These are phyloP conservation scores for Apocrypta bakeri DNA, from an alignment of 1,140 invertebrate genomes.

Conservation along the genomic window DNA sequence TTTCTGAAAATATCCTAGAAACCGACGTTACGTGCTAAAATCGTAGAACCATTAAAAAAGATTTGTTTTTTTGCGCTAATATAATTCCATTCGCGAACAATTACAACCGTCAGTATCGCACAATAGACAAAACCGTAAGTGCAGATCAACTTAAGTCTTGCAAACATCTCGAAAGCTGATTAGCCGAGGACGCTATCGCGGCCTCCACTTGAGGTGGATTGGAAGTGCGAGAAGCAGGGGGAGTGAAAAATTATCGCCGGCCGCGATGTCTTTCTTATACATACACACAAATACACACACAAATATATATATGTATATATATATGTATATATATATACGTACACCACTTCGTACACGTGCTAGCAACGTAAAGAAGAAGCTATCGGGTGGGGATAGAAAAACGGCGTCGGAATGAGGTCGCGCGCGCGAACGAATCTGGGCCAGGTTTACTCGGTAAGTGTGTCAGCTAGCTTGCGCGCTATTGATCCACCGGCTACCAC, in stretches of 20 bases:
- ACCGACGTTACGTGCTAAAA: too few relatives aligned
- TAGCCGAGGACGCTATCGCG: background rate
- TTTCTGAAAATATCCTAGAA: too few relatives aligned
- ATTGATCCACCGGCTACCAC: slow-evolving; percentile 66
- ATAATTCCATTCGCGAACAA: too few relatives aligned
- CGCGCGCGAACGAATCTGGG: slow-evolving; percentile 61
- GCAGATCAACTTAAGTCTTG: background rate
- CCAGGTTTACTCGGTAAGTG: slow-evolving; percentile 74
- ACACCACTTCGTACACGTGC: too few relatives aligned
- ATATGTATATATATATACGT: too few relatives aligned
- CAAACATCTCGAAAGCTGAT: background rate
- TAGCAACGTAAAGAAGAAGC: too few relatives aligned
- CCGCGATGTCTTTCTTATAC: slow-evolving; percentile 23
- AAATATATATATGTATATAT: background rate
- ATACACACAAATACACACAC: background rate
- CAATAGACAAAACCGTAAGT: too few relatives aligned
- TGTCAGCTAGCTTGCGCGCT: slow-evolving; percentile 61
- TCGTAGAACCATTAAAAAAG: too few relatives aligned
- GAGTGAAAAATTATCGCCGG: slow-evolving; percentile 32
- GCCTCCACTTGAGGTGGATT: background rate
- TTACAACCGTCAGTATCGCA: too few relatives aligned
- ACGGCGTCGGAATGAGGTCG: slow-evolving; percentile 64
- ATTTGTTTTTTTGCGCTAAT: too few relatives aligned
- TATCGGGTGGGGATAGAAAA: slow-evolving; percentile 46
- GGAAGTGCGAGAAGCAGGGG: slow-evolving; percentile 4